phyloP scores from a whole-genome alignment of 2,888 invertebrate genomes.

The Phyllotreta cruciferae region DNA sequence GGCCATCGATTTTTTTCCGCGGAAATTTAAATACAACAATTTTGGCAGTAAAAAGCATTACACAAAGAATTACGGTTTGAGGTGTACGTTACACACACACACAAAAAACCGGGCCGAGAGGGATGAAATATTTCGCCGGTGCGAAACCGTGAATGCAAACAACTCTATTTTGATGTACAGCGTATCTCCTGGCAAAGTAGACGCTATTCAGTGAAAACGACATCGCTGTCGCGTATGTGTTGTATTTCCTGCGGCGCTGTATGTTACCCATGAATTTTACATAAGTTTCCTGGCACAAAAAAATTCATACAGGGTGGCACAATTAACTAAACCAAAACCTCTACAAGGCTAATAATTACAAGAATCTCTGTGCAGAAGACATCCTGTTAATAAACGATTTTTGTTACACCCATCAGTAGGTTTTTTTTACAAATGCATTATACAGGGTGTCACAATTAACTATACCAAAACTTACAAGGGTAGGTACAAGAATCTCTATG shows the following conservation, averaged over 20 bases:
- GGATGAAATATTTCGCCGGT: slow-evolving; percentile 41
- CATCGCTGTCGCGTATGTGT: slow-evolving; percentile 30
- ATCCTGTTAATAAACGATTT: too few relatives aligned
- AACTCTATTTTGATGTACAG: slow-evolving; percentile 42
- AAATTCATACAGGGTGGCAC: background rate
- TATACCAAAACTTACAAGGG: too few relatives aligned
- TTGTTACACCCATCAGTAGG: too few relatives aligned
- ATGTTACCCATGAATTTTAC: slow-evolving; percentile 33
- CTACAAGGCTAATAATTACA: too few relatives aligned
- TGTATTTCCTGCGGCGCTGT: slow-evolving; percentile 32
- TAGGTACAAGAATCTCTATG: too few relatives aligned
- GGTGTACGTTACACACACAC: background rate
- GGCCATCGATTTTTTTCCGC: slow-evolving; percentile 23
- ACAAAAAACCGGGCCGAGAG: slow-evolving; percentile 32
- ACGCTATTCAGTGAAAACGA: slow-evolving; percentile 34
- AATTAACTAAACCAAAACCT: too few relatives aligned
- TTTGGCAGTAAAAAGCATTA: slow-evolving; percentile 37
- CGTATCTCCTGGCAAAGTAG: slow-evolving; percentile 40
- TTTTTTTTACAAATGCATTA: too few relatives aligned
- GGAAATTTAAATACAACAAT: slow-evolving; percentile 39
- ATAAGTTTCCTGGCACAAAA: slow-evolving; percentile 24
- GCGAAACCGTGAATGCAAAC: slow-evolving; percentile 41
- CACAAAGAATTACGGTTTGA: slow-evolving; percentile 38
- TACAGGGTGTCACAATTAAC: too few relatives aligned
- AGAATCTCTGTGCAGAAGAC: too few relatives aligned